phyloP scores from a whole-genome alignment of 2,797 vertebrate genomes.

The Alfaro cultratus region DNA sequence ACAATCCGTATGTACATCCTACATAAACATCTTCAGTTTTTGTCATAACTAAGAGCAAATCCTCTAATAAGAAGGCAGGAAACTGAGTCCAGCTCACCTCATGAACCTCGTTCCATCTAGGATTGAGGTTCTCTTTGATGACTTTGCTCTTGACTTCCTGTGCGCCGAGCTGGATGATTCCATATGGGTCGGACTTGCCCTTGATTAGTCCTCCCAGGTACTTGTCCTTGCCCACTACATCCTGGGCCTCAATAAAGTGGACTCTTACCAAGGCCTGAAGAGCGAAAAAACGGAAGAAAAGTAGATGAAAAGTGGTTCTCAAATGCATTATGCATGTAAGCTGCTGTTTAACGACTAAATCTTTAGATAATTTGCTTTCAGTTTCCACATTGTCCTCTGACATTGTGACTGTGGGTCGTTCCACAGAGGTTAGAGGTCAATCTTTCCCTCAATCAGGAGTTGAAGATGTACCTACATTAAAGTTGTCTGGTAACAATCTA shows the following conservation, averaged over 20 bases:
- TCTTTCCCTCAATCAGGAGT: background rate
- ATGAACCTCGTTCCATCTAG: conserved; percentile 94
- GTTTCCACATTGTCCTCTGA: background rate
- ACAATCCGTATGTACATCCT: background rate
- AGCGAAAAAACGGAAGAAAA: background rate
- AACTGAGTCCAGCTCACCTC: conserved; percentile 81
- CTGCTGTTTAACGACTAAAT: background rate
- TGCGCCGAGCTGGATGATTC: conserved; percentile 86
- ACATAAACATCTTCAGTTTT: background rate
- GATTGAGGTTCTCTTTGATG: conserved; percentile 89
- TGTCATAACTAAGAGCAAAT: background rate
- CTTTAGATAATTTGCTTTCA: background rate
- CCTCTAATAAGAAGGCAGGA: background rate
- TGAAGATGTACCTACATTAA: background rate
- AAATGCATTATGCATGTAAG: background rate
- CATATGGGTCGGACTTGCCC: conserved; percentile 97
- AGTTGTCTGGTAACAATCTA: too few species aligned
- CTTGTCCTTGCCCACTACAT: conserved; percentile 90
- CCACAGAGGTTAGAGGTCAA: background rate
- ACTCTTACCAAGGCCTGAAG: conserved; percentile 89
- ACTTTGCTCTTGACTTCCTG: conserved; percentile 91
- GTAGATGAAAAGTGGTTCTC: background rate
- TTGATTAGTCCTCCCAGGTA: conserved; percentile 92
- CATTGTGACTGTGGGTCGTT: background rate
- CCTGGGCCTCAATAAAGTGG: conserved; percentile 93